These are phyloP conservation scores for Athetis lepigone DNA, from an alignment of 2,888 invertebrate species.

Conservation along the genomic window DNA sequence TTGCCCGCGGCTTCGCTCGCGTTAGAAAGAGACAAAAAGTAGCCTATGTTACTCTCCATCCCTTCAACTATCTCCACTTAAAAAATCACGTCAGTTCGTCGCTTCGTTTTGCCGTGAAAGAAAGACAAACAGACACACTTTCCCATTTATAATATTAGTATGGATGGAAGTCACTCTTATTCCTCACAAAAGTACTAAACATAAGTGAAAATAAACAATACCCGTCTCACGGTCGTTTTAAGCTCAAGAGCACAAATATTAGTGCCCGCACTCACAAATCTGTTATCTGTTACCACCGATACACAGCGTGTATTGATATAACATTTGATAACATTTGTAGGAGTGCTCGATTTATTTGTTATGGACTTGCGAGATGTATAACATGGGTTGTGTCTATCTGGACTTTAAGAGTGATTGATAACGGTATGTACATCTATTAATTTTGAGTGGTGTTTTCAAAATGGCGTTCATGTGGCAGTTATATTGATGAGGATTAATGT, in stretches of 20 bases:
- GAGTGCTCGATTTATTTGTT: conserved; percentile 29
- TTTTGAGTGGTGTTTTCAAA: too few species aligned
- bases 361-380: conserved; percentile 1
- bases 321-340: conserved; percentile 51
- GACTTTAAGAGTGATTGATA: background rate
- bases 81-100: too few species aligned
- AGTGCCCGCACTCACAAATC: conserved; percentile 42
- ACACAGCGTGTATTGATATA: conserved; percentile 65
- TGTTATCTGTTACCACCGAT: conserved; percentile 57
- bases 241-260: conserved; percentile 49
- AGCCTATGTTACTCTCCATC: too few species aligned
- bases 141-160: too few species aligned
- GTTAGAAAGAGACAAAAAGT: too few species aligned
- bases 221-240: conserved; percentile 17
- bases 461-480: too few species aligned
- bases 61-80: too few species aligned
- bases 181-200: background rate
- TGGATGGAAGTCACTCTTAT: background rate
- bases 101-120: too few species aligned
- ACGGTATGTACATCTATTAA: background rate
- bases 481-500: too few species aligned
- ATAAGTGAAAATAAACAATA: conserved; percentile 40
- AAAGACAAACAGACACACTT: too few species aligned
- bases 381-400: conserved; percentile 5
- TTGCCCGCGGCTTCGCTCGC: too few species aligned